Evolutionary conservation across 2,797 vertebrate genomes (phyloP), one percentile per base, ranked within the genome.

Genomic region (Alectoris magna): DNA sequence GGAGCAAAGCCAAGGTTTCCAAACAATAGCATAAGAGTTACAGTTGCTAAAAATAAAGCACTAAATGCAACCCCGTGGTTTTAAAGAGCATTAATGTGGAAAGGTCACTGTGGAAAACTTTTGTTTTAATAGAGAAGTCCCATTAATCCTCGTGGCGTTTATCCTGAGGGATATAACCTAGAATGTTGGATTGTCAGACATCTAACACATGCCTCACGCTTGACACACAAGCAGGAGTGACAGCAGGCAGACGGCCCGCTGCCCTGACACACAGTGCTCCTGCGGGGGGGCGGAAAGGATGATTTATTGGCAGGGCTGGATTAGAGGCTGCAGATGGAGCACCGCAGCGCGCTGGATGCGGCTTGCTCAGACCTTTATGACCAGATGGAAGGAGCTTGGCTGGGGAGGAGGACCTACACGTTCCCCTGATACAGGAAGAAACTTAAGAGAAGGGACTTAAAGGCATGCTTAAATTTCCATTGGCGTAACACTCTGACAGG

Each of bases 31-130:
- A n/a, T 73, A 68, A 64, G 82, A 49, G 91, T 80, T 93, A 24
- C 82, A 41, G 87, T 78, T 67, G 67, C 96, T 96, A 96, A 95
- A 97, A 97, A 94, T 96, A 97, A 96, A 96, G 64, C 15, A 14
- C 85, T 93, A 91, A 94, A 91, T 71, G 91, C 82, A 91, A 80
- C 84, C 81, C 60, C 69, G 16, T 89, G 64, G 56, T 84, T 75
- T 86, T 87, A 83, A 68, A 90, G 87, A 88, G 93, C 88, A 84
- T 95, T 94, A 93, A 68, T 76, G 34, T 94, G 89, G 87, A 95
- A 97, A 97, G 93, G 96, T 95, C 66, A 74, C 75, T 8, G 51
- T 96, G 92, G 96, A 97, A 95, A 91, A 90, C 89, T 96, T 96
- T 87, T 91, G 90, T 90, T 96, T 96, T 78, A 91, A 44, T 91